Base-by-base conservation (phyloP, 2,797 vertebrate genomes). In the Hydrolagus colliei region DNA sequence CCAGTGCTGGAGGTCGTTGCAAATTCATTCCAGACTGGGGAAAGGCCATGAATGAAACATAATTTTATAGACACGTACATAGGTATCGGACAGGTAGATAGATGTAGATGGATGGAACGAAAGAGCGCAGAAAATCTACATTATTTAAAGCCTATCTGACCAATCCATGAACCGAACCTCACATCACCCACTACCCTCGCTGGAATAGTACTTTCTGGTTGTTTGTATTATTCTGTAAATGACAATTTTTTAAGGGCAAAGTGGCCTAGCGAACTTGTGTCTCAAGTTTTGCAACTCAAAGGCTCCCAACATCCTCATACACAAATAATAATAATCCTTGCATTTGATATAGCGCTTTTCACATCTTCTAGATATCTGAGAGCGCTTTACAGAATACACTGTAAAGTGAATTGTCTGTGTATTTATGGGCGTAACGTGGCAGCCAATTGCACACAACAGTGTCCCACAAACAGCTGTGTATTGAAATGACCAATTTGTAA, bases 1-100 rank as follows among this genome's bases (percentile, higher is more conserved):
- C 32, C 3, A 61, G n/a, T 77, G 75, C 75, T 59, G 61, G 75
- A 61, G 52, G 75, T 77, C 75, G 75, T 59, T 77, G 75, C 61
- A 59, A 77, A 77, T 77, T 77, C 75, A 77, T n/a, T 77, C 75
- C 16, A 77, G 75, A 59, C 35, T 77, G 75, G 75, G 41, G 59
- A 77, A 77, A 77, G 75, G 75, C 75, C 52, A 77, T 77, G 75
- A 77, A 52, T 77, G 75, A 77, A 77, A 77, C 75, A 77, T 77
- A 59, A 77, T 77, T 77, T 59, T 77, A 77, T 61, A 77, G 75
- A 77, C 75, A 61, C 41, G 18, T 77, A 77, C 75, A 61, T 77
- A n/a, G 75, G 75, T 77, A 61, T 2, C 52, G 75, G 75, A 77
- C 75, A 77, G 75, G 75, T 77, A 59, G 61, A 20, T 77, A 77